A percentile compares a stretch with the other conserved stretches of the same genome.
Evolutionary conservation across 2,113 vertebrate species (phyloP).

Genomic region (Spilogale gracilis): DNA sequence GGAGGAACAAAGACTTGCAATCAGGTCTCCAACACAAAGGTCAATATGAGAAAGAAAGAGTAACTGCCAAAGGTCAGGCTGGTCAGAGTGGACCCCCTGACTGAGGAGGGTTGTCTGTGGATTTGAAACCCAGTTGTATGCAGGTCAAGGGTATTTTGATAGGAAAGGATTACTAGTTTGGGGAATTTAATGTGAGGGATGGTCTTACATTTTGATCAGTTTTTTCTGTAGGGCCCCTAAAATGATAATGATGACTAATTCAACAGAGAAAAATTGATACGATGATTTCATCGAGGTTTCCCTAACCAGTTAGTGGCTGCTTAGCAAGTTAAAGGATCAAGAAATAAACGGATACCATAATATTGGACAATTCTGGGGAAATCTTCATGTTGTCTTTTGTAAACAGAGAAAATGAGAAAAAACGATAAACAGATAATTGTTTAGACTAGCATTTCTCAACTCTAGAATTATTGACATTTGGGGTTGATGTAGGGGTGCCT

Average conservation of each 20-base stretch:
- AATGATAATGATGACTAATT: not conserved
- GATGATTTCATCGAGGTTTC: not conserved
- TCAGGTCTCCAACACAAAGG: not conserved
- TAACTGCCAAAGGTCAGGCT: not conserved
- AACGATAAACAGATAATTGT: not conserved
- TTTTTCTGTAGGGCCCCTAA: not conserved
- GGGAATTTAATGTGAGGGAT: not conserved
- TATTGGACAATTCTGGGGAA: not conserved
- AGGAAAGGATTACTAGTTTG: not conserved
- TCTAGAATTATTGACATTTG: not conserved
- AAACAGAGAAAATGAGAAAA: not conserved
- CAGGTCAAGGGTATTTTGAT: not conserved
- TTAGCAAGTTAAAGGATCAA: slow-evolving; percentile 17
- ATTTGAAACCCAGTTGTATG: not conserved
- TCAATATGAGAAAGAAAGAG: not conserved
- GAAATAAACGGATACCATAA: not conserved
- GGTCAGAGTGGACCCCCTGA: not conserved
- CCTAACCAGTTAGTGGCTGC: not conserved
- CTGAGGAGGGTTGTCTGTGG: not conserved
- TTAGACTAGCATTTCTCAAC: not conserved
- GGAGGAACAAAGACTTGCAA: not conserved
- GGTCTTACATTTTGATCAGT: not conserved
- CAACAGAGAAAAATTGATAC: slow-evolving; percentile 1
- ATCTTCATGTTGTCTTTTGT: not conserved
- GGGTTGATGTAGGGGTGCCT: not conserved